These are phyloP conservation scores for Chaetogeoica ovagalla DNA, from an alignment of 2,888 invertebrate species.

Conservation along the genomic window DNA sequence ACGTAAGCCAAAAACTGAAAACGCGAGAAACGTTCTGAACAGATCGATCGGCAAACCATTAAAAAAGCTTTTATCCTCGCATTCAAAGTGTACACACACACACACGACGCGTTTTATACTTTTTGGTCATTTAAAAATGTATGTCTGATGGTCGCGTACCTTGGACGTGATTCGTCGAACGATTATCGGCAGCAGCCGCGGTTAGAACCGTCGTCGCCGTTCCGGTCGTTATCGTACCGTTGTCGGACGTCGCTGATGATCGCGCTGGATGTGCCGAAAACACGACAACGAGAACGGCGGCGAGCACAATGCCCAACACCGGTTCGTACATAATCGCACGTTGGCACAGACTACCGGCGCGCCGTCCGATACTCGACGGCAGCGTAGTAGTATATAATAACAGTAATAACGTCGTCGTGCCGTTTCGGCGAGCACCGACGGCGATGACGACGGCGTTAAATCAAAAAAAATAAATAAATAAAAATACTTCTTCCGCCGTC, in stretches of 20 bases:
- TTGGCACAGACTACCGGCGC: constrained; percentile 40
- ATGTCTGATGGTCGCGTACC: neutral
- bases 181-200: no score
- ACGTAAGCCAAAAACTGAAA: no score
- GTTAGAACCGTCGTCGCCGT: neutral
- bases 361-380: constrained; percentile 9
- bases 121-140: no score
- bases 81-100: no score
- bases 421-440: neutral
- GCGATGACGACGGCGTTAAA: no score
- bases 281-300: constrained; percentile 39
- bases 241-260: neutral
- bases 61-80: no score
- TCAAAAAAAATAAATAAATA: no score
- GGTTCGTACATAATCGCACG: constrained; percentile 52
- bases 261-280: constrained; percentile 20
- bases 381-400: neutral
- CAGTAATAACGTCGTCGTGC: neutral
- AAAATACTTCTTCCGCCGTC: neutral
- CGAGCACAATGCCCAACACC: constrained; percentile 46
- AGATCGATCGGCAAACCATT: no score
- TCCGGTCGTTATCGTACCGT: neutral
- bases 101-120: no score
- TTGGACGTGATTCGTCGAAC: neutral
- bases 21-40: no score